These are phyloP conservation scores for Oxytorus armatus DNA, from an alignment of 2,888 invertebrate species.

Conservation along the genomic window DNA sequence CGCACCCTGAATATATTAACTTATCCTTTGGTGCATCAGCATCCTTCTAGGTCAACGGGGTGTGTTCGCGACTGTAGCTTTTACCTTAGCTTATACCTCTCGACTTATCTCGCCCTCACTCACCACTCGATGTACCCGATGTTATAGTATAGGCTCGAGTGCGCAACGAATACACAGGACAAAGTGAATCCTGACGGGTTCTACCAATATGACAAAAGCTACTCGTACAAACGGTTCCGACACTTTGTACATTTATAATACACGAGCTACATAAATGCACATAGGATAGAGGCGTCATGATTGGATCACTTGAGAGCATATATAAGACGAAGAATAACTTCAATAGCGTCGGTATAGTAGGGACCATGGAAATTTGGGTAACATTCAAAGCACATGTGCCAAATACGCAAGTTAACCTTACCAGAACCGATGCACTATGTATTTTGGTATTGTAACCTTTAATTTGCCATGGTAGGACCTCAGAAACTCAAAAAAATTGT, in stretches of 20 bases:
- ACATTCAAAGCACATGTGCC: too few relatives aligned
- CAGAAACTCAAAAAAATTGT: too few relatives aligned
- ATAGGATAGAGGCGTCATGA: too few relatives aligned
- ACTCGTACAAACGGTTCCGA: neutral
- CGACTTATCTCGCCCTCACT: neutral
- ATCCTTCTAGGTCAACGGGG: conserved; percentile 62
- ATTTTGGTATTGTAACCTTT: too few relatives aligned
- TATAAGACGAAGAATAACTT: too few relatives aligned
- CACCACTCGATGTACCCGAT: conserved; percentile 2
- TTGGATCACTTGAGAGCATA: too few relatives aligned
- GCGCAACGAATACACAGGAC: conserved; percentile 13
- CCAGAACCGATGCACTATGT: too few relatives aligned
- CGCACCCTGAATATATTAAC: conserved; percentile 57
- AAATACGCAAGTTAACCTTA: too few relatives aligned
- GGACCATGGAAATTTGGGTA: too few relatives aligned
- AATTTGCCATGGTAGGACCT: too few relatives aligned
- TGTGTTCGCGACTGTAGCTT: conserved; percentile 23
- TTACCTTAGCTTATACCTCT: conserved; percentile 19
- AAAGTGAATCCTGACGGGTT: conserved; percentile 31
- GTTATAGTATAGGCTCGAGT: conserved; percentile 1
- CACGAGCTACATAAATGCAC: too few relatives aligned
- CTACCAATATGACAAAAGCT: conserved; percentile 18
- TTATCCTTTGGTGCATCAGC: conserved; percentile 60
- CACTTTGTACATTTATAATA: conserved; percentile 8
- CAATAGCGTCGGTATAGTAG: too few relatives aligned